A percentile compares a stretch with the other conserved stretches of the same genome.
phyloP scores from a whole-genome alignment of 2,888 invertebrate genomes.

The Ormyrus pomaceus region DNA sequence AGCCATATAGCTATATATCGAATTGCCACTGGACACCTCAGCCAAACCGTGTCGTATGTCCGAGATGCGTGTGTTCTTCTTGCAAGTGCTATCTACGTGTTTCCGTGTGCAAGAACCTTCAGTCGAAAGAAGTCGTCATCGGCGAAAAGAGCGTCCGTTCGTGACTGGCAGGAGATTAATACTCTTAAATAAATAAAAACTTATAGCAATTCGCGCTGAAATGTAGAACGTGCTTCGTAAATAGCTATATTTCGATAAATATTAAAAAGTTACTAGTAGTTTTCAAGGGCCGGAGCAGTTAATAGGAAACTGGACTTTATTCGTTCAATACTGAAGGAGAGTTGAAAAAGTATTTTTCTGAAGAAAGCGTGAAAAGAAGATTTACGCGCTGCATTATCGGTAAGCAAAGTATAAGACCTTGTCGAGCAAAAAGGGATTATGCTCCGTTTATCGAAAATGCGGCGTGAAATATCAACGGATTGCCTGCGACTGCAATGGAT shows the following conservation, averaged over 20 bases:
- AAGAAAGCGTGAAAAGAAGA: background rate
- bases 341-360: too few species aligned
- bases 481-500: too few species aligned
- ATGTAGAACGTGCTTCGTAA: too few species aligned
- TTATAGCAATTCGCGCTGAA: too few species aligned
- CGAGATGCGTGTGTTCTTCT: conserved; percentile 27
- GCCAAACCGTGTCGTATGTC: conserved; percentile 36
- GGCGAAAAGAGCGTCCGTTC: background rate
- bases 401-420: conserved; percentile 58
- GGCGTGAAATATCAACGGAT: conserved; percentile 20
- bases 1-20: background rate
- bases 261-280: too few species aligned
- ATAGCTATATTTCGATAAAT: too few species aligned
- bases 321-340: too few species aligned
- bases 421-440: conserved; percentile 52
- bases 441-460: conserved; percentile 54
- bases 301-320: too few species aligned
- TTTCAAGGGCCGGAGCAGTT: too few species aligned
- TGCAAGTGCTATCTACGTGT: background rate
- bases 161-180: too few species aligned
- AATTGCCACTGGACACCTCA: conserved; percentile 35
- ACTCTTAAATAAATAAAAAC: too few species aligned
- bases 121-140: conserved; percentile 21
- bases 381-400: conserved; percentile 39
- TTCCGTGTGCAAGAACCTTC: conserved; percentile 24